Evolutionary conservation across 2,888 invertebrate species (phyloP).

Genomic region (Phortica magna): DNA sequence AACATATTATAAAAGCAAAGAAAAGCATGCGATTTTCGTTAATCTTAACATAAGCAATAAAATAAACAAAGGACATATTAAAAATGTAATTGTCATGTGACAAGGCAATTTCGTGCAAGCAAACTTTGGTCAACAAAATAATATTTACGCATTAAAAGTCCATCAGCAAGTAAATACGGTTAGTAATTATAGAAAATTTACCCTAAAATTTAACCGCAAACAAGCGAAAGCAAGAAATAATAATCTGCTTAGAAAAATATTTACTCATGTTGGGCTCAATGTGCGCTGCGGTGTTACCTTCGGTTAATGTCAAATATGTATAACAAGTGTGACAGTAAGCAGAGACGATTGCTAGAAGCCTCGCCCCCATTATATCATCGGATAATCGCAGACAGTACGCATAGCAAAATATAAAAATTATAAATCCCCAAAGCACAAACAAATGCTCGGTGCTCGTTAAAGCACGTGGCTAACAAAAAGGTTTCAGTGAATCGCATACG

Average conservation of each 20-base stretch:
- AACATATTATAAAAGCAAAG: too few species aligned
- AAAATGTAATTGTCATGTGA: too few species aligned
- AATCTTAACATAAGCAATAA: too few species aligned
- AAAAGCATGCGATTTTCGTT: too few species aligned
- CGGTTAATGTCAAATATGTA: neutral
- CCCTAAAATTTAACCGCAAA: too few species aligned
- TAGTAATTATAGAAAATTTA: too few species aligned
- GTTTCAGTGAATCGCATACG: neutral
- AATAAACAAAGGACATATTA: too few species aligned
- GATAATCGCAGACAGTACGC: neutral
- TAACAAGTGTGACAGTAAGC: neutral
- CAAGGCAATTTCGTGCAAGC: too few species aligned
- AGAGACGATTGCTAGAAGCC: neutral
- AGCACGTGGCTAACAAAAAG: neutral
- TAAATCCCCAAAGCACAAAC: neutral
- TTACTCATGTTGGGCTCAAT: neutral
- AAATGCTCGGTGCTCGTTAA: neutral
- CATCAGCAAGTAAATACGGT: too few species aligned
- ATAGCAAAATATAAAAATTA: constrained; percentile 1
- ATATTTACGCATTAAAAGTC: too few species aligned
- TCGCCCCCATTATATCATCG: neutral
- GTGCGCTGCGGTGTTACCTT: neutral
- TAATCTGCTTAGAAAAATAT: neutral
- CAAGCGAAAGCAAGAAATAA: neutral
- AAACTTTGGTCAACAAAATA: too few species aligned